phyloP scores from a whole-genome alignment of 1,140 invertebrate species.

The Conopomorpha cramerella region DNA sequence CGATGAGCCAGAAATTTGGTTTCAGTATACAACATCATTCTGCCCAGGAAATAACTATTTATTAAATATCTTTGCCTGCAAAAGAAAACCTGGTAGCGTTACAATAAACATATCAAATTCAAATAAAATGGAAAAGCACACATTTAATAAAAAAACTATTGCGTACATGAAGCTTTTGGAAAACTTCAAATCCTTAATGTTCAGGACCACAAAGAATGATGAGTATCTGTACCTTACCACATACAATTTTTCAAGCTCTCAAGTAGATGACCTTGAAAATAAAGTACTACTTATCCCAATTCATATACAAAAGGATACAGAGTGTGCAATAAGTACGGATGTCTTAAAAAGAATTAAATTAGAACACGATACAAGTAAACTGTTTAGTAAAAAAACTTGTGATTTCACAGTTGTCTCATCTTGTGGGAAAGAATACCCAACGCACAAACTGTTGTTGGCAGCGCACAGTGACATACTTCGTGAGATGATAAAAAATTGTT shows the following conservation, averaged over 20 bases:
- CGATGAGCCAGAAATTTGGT: slow-evolving; percentile 27
- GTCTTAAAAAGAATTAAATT: slow-evolving; percentile 22
- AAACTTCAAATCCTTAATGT: slow-evolving; percentile 15
- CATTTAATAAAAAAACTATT: too few relatives aligned
- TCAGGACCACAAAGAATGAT: slow-evolving; percentile 14
- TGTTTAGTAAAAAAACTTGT: slow-evolving; percentile 18
- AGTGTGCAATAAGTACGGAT: slow-evolving; percentile 11
- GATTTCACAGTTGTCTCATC: slow-evolving; percentile 24
- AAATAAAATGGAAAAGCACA: too few relatives aligned
- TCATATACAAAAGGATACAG: slow-evolving; percentile 14
- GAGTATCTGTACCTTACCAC: slow-evolving; percentile 26
- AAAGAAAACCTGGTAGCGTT: slow-evolving; percentile 18
- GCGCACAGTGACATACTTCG: slow-evolving; percentile 26
- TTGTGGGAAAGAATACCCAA: slow-evolving; percentile 16
- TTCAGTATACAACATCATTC: slow-evolving; percentile 21
- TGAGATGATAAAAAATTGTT: slow-evolving; percentile 14
- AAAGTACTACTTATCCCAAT: slow-evolving; percentile 22
- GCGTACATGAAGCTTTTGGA: too few relatives aligned
- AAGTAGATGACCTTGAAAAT: slow-evolving; percentile 4
- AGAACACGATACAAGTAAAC: slow-evolving; percentile 16
- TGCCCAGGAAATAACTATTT: slow-evolving; percentile 20
- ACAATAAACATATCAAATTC: too few relatives aligned
- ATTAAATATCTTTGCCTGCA: slow-evolving; percentile 31
- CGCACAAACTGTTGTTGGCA: slow-evolving; percentile 27
- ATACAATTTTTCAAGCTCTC: too few relatives aligned